Evolutionary conservation across 2,113 vertebrate species (phyloP).

Genomic region (Cyanoramphus novaezelandiae): DNA sequence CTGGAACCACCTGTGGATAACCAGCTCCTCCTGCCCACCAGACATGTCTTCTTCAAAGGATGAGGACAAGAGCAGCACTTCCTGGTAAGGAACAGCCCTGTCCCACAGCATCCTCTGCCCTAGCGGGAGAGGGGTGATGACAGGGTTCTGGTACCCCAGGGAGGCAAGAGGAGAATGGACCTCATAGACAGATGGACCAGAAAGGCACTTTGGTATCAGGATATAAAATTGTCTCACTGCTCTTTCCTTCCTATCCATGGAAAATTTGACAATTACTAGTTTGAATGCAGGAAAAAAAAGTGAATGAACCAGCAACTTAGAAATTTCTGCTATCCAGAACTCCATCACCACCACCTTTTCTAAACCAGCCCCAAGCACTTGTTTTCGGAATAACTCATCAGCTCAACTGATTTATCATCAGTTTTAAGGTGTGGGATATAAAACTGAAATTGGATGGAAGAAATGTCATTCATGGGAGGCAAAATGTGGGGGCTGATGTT

Average conservation of each 20-base stretch:
- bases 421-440: not conserved
- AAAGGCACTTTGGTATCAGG: not conserved
- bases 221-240: not conserved
- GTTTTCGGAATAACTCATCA: not conserved
- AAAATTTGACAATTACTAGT: not conserved
- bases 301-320: not conserved
- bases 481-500: not conserved
- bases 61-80: not conserved
- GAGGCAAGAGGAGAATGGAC: not conserved
- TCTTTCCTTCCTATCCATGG: not conserved
- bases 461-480: not conserved
- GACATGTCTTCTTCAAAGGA: not conserved
- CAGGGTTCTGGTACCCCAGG: not conserved
- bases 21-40: not conserved
- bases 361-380: not conserved
- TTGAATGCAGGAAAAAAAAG: not conserved
- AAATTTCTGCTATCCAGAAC: not conserved
- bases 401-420: not conserved
- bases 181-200: not conserved
- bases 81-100: accelerated
- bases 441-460: not conserved
- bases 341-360: not conserved
- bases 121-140: not conserved
- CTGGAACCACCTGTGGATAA: not conserved
- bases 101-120: not conserved